phyloP scores from a whole-genome alignment of 2,113 vertebrate genomes.

The Theristicus caerulescens region DNA sequence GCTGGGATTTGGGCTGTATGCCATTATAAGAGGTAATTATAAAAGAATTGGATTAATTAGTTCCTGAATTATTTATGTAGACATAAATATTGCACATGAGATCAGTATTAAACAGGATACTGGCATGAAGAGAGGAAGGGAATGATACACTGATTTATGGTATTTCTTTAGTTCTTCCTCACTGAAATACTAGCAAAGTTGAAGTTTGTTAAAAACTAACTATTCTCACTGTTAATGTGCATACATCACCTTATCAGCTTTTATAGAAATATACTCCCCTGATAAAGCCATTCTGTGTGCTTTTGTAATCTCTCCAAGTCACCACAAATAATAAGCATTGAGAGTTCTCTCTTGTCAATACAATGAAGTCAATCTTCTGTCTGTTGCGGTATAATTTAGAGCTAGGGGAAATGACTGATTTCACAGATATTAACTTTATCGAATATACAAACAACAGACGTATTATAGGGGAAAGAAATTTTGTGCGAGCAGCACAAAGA shows the following conservation, averaged over 20 bases:
- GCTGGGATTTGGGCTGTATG: slow-evolving; percentile 66
- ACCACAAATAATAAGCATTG: slow-evolving; percentile 66
- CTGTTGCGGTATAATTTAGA: slow-evolving; percentile 67
- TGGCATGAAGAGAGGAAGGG: not conserved
- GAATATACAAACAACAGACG: slow-evolving; percentile 70
- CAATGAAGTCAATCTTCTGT: slow-evolving; percentile 71
- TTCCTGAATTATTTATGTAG: slow-evolving; percentile 78
- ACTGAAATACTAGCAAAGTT: slow-evolving; percentile 15
- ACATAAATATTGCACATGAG: slow-evolving; percentile 71
- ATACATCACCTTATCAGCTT: not conserved
- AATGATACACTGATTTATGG: slow-evolving; percentile 34
- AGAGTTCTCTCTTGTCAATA: slow-evolving; percentile 71
- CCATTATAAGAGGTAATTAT: slow-evolving; percentile 74
- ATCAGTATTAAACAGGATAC: slow-evolving; percentile 59
- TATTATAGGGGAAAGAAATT: slow-evolving; percentile 68
- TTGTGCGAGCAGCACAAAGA: slow-evolving; percentile 62
- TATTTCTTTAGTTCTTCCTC: slow-evolving; percentile 22
- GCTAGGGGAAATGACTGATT: slow-evolving; percentile 74
- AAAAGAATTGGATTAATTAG: slow-evolving; percentile 79
- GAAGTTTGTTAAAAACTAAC: slow-evolving; percentile 38
- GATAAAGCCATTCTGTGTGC: slow-evolving; percentile 45
- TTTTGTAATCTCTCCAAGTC: slow-evolving; percentile 69
- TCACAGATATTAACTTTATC: slow-evolving; percentile 74
- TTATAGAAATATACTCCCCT: slow-evolving; percentile 22
- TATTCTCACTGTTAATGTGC: not conserved